Conservation (phyloP, 2,113 vertebrate genomes). For the Alligator mississippiensis region DNA sequence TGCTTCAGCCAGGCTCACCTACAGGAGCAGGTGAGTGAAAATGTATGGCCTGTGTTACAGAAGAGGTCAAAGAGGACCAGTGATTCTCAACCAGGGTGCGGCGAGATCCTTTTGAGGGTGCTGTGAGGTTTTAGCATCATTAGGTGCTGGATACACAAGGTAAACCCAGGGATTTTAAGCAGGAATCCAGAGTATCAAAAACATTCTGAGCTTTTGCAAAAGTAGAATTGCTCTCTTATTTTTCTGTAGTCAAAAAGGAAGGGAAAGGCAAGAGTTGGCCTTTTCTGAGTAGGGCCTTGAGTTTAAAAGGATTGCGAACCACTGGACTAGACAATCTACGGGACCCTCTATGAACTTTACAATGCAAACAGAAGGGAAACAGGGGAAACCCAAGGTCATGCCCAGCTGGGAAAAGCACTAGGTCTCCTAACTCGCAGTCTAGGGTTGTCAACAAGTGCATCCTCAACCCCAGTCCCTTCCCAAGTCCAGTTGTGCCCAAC, state of each 20-base stretch:
- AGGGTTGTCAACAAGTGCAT: neutral
- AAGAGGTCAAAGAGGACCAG: neutral
- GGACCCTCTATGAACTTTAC: neutral
- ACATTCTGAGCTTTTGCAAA: no score
- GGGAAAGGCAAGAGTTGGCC: no score
- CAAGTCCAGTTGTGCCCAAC: neutral
- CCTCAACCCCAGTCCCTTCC: neutral
- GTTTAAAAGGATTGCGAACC: no score
- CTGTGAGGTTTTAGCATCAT: no score
- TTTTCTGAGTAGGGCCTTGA: no score
- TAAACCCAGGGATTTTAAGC: no score
- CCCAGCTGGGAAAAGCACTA: neutral
- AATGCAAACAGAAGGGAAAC: neutral
- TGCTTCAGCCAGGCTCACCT: neutral
- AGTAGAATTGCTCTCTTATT: no score
- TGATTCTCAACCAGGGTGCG: no score
- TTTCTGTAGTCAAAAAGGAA: no score
- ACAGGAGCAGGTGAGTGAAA: neutral
- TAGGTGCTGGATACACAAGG: no score
- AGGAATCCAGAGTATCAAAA: no score
- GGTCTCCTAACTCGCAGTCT: neutral
- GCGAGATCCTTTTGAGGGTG: no score
- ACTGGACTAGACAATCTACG: neutral
- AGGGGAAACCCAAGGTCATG: neutral
- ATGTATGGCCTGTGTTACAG: neutral